These are phyloP conservation scores for Haemorhous mexicanus DNA, from an alignment of 2,113 vertebrate species.

Conservation along the genomic window DNA sequence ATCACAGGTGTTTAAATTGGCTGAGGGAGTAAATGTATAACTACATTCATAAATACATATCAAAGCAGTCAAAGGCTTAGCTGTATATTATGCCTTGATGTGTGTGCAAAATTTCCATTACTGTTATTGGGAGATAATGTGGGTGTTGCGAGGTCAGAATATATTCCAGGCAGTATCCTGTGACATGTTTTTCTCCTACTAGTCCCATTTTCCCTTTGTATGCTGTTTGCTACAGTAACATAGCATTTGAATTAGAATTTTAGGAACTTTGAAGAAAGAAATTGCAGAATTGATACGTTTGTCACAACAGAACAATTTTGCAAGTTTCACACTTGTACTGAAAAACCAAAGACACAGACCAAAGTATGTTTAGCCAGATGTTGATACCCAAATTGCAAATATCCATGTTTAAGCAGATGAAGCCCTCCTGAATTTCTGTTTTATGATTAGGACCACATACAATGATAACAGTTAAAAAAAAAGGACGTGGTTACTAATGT, in stretches of 20 bases:
- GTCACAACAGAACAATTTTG: background rate
- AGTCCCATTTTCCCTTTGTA: background rate
- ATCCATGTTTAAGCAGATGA: background rate
- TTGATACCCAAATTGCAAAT: background rate
- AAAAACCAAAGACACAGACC: background rate
- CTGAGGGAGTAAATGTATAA: slow-evolving; percentile 46
- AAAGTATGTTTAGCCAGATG: background rate
- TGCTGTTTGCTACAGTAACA: background rate
- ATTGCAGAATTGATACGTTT: background rate
- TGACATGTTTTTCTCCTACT: background rate
- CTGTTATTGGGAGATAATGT: slow-evolving; percentile 50
- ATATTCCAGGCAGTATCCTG: background rate
- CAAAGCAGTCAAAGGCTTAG: background rate
- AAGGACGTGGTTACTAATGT: background rate
- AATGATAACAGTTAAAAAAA: background rate
- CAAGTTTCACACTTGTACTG: background rate
- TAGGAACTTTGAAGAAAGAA: background rate
- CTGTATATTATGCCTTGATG: slow-evolving; percentile 20
- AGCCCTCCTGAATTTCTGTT: background rate
- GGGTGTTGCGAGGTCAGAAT: background rate
- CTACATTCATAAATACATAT: slow-evolving; percentile 49
- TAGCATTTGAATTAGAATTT: background rate
- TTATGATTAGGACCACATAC: background rate
- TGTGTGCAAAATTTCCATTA: slow-evolving; percentile 39
- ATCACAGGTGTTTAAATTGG: slow-evolving; percentile 32